Evolutionary conservation across 2,113 vertebrate genomes (phyloP).

Genomic region (Gnathonemus echidnorhynchus): DNA sequence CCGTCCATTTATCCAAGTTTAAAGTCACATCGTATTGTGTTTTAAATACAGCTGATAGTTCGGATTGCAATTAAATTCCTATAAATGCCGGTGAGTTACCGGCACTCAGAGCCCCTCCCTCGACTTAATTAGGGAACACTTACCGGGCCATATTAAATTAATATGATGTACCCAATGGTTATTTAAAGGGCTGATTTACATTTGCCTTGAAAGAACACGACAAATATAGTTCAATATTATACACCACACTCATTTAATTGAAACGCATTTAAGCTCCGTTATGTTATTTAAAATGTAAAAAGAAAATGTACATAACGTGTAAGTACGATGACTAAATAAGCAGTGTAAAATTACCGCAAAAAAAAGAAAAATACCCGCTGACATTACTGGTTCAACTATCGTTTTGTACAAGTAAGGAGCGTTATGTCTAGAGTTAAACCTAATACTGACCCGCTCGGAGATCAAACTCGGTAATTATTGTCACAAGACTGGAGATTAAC

Average conservation of each 20-base stretch:
- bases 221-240: background rate
- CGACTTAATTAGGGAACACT: background rate
- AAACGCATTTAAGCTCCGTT: background rate
- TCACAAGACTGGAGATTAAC: conserved; percentile 98
- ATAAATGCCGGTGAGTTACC: conserved; percentile 16
- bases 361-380: background rate
- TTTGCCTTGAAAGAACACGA: background rate
- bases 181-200: background rate
- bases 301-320: background rate
- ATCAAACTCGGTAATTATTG: conserved; percentile 84
- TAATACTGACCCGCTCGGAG: conserved; percentile 65
- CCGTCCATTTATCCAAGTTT: conserved; percentile 43
- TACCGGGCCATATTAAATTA: background rate
- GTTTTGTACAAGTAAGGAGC: conserved; percentile 46
- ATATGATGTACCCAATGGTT: background rate
- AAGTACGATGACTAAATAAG: background rate
- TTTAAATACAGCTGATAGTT: conserved; percentile 26
- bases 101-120: background rate
- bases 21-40: conserved; percentile 51
- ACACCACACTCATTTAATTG: background rate
- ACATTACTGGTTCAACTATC: background rate
- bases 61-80: conserved; percentile 31
- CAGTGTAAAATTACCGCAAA: background rate
- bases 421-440: conserved; percentile 58
- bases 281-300: background rate